Evolutionary conservation across 2,888 invertebrate genomes (phyloP).

Genomic region (Petrolisthes manimaculis): DNA sequence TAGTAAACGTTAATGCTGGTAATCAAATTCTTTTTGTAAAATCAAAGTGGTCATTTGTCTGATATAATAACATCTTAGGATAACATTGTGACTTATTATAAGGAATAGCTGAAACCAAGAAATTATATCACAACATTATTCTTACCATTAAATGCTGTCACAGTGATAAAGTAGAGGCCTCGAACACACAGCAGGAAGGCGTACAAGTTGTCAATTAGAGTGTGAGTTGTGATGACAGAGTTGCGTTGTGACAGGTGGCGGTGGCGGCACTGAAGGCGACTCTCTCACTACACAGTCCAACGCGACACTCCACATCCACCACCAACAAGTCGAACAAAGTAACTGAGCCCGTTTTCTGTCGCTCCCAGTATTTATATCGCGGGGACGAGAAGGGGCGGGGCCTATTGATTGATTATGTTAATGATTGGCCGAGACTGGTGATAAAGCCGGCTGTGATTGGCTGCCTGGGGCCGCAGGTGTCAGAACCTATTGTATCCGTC

Average conservation of each 20-base stretch:
- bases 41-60: too few relatives aligned
- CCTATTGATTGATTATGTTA: conserved; percentile 66
- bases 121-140: neutral
- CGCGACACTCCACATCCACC: conserved; percentile 9
- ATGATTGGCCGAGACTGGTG: conserved; percentile 63
- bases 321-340: conserved; percentile 37
- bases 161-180: neutral
- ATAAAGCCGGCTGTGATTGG: conserved; percentile 64
- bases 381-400: conserved; percentile 55
- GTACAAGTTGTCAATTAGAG: neutral
- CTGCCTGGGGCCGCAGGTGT: conserved; percentile 65
- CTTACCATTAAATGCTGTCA: conserved; percentile 7
- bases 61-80: too few relatives aligned
- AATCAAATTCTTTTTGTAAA: too few relatives aligned
- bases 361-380: conserved; percentile 50
- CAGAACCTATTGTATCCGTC: conserved; percentile 65
- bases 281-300: conserved; percentile 27
- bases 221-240: neutral
- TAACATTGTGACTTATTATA: too few relatives aligned
- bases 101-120: too few relatives aligned
- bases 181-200: neutral
- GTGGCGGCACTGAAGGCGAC: neutral
- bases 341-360: conserved; percentile 61
- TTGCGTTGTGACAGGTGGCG: neutral
- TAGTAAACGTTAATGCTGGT: too few relatives aligned